Base-by-base conservation (phyloP, 2,113 vertebrate species). In the Hemibagrus wyckioides region DNA sequence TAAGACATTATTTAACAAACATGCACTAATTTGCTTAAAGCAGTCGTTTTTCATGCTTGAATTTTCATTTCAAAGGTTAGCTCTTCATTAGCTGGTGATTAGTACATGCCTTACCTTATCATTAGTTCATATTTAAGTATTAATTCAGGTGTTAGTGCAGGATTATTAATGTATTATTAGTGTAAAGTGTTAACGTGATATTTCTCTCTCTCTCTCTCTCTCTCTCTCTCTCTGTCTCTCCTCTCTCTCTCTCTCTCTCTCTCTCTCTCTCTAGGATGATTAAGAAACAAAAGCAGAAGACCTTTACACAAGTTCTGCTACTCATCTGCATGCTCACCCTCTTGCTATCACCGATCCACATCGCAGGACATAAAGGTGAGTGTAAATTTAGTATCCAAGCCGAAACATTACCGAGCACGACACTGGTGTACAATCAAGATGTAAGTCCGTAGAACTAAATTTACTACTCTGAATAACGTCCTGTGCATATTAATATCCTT, bases 361-460 rank as follows among this genome's bases (percentile, higher is more conserved):
- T 96, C n/a, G 96, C 95, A 90, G 96, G 95, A 89, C 93, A 97
- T 87, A 97, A 95, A 96, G 97, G 98, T 99, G 96, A 96, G 97
- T 65, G 73, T 36, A 80, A 21, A 56, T 4, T 33, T n/a, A 76
- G 41, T 28, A 33, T 77, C 21, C 36, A 73, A 9, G 36, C 3
- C 36, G n/a, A 41, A 41, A 41, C 69, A 23, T 73, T 23, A 73
- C 21, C 8, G 19, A 39, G 67, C 0, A 9, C 33, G 3, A 69
- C 19, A 36, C 19, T 65, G 9, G 36, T 69, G 6, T 69, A 36
- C 0, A 69, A 67, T 19, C 15, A 36, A 44, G 6, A 44, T 1
- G 6, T 6, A 4, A 73, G 39, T 44, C 41, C 33, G 1, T 41
- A 41, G 33, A 3, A 41, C 21, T 41, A 28, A 23, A 57, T 82